Evolutionary conservation across 2,888 invertebrate genomes (phyloP), one percentile per base, ranked within the genome.

Genomic region (Creontiades dilutus): DNA sequence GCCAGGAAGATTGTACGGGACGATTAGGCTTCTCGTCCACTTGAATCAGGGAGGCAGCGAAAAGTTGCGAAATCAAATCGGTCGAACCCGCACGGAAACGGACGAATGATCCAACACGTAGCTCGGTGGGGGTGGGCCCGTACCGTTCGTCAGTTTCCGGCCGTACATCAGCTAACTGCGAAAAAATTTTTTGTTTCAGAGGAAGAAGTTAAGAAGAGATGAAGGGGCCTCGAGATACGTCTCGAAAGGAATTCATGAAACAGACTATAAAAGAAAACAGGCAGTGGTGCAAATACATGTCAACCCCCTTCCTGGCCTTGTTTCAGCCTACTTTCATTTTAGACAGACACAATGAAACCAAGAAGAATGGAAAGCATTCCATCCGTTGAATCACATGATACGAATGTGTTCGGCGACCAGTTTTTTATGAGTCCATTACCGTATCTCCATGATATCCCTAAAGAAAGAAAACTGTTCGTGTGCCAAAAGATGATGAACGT

Each of bases 331-430:
- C 57, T 57, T 57, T 57, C 57, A 57, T 57, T 57, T 57, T 19
- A 1, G 16, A 16, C n/a, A n/a, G 57, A 57, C 57, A 57, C 57
- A 19, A 37, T 37, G 37, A 37, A 37, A 37, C 37, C 37, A 57
- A 82, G 89, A 89, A 89, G 55, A 84, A 78, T 84, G 48, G 55
- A 82, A 84, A 61, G 89, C 28, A 89, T 89, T 89, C 52, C 52
- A 52, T 52, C 52, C 52, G 52, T 52, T 16, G 52, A 16, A 52
- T 37, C 37, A 37, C 3, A 37, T 37, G 37, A 37, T 37, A 37
- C 7, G 37, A 37, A 7, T 37, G 7, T 37, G 37, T 2, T 7
- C 37, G 7, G 37, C 37, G 37, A 37, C 37, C 57, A 57, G n/a
- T 57, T 57, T 19, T 9, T 57, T 4, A 57, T 57, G 57, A 57